Base-by-base conservation (phyloP, 2,888 invertebrate species). In the Adelphocoris suturalis region DNA sequence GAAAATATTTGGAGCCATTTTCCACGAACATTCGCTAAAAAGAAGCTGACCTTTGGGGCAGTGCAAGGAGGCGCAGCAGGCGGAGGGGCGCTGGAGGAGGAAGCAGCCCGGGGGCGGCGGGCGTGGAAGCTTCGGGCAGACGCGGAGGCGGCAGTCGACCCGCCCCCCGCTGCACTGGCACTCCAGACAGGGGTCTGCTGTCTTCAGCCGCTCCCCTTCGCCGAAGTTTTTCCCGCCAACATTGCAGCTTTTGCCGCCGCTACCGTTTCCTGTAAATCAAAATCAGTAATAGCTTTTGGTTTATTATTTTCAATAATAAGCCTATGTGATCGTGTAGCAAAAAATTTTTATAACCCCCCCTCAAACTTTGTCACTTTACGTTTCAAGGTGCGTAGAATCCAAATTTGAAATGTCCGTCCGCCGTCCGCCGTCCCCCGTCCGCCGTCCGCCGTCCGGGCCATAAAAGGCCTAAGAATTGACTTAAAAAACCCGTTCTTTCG, bases 31-130 rank as follows among this genome's bases (percentile, higher is more conserved):
- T 37, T 37, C 7, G 37, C 37, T 37, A 37, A 37, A 7, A 37
- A 7, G 37, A 19, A 19, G 23, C 7, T 68, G 0, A 95, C 96
- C 96, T 92, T 93, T 92, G 92, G 93, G 95, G 93, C 97, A 97
- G 89, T 96, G 95, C 91, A 97, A 94, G 92, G 96, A 96, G 0
- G 97, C 95, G 93, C 98, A 98, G 93, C 97, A 97, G 84, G 95
- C 94, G 90, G 95, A 95, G 91, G 95, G 95, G 91, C 95, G 94
- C 91, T 96, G 96, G 81, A 96, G 94, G 68, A 96, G 92, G 90
- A 96, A 95, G 93, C 97, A 97, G 87, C 96, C 96, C 27, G 95
- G 94, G 4, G 97, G 97, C 90, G 96, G 96, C 47, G 96, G 96
- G 93, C 96, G 95, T 14, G 97, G 96, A 93, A 96, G 94, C 92